Base-by-base conservation (phyloP, 64 coral and sea anemone genomes). In the Porites lutea region DNA sequence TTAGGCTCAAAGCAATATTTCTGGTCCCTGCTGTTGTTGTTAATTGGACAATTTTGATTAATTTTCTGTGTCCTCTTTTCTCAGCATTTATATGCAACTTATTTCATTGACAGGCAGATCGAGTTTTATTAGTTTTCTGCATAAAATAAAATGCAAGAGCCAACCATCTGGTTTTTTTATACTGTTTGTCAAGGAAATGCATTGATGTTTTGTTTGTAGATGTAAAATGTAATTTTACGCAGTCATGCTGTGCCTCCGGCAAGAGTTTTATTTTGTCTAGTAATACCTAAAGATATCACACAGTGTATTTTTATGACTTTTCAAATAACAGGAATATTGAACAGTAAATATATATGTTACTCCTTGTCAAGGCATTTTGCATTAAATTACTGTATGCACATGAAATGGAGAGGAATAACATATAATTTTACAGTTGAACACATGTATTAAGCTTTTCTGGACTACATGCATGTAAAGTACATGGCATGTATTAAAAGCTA, bases 11-110 rank as follows among this genome's bases (percentile, higher is more conserved):
- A 78, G 57, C 75, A 49, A 78, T 55, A 55, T 22, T 58, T 6
- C 20, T 78, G 21, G 7, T 57, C 27, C n/a, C 19, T 3, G 13
- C 72, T 13, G 0, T 44, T 74, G 43, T 47, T 47, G 9, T 13
- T 74, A 46, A 74, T 74, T 74, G 72, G 19, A 22, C n/a, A 14
- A 55, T 78, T 78, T 53, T 55, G 75, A 23, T 78, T 53, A 55
- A 8, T 58, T 55, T 50, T 78, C 52, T 20, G 19, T 55, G 50
- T 78, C 50, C 50, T 21, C 52, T 43, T 54, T 77, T 5, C 48
- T 77, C 21, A 52, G 13, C 13, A 54, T 51, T 52, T 52, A 8
- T 5, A 7, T 53, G 0, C 48, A n/a, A 48, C 5, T 78, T 78
- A 47, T 78, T 53, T 55, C 75, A 54, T n/a, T 23, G 18, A 65